phyloP scores from a whole-genome alignment of 2,888 invertebrate genomes.

The Argynnis bischoffii region DNA sequence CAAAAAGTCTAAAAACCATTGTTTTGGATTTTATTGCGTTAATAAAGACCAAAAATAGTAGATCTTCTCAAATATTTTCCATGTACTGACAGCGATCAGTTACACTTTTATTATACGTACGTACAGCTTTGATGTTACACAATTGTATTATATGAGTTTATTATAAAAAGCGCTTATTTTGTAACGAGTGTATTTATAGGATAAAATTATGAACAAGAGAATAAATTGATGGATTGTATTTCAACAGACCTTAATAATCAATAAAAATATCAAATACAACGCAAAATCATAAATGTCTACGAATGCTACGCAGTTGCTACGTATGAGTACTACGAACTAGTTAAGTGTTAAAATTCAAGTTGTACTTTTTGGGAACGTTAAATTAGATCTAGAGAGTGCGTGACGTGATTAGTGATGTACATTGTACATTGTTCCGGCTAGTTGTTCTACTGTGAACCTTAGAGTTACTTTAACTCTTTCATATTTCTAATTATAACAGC shows the following conservation, averaged over 20 bases:
- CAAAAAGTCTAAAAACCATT: too few relatives aligned
- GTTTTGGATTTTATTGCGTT: too few relatives aligned
- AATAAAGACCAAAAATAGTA: too few relatives aligned
- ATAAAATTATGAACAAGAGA: too few relatives aligned
- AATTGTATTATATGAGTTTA: too few relatives aligned
- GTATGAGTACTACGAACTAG: constrained; percentile 53
- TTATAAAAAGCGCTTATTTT: too few relatives aligned
- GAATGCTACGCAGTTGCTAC: constrained; percentile 39
- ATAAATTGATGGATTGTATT: too few relatives aligned
- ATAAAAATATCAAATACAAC: neutral
- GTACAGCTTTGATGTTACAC: too few relatives aligned
- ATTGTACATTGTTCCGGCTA: constrained; percentile 40
- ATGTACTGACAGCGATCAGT: too few relatives aligned
- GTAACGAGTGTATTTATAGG: too few relatives aligned
- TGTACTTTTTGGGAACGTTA: constrained; percentile 68
- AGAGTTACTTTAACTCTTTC: constrained; percentile 42
- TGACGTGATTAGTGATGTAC: constrained; percentile 63
- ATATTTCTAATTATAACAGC: constrained; percentile 29
- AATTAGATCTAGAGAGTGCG: constrained; percentile 68
- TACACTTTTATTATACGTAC: too few relatives aligned
- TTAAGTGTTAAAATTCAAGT: constrained; percentile 61
- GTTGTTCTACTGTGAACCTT: constrained; percentile 54
- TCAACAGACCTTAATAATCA: neutral
- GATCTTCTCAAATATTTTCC: too few relatives aligned
- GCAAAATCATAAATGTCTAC: constrained; percentile 3